Percentiles rank a stretch among this genome's conserved stretches.
These are phyloP conservation scores for Onychostoma macrolepis DNA, from an alignment of 2,113 vertebrate species.

Conservation along the genomic window DNA sequence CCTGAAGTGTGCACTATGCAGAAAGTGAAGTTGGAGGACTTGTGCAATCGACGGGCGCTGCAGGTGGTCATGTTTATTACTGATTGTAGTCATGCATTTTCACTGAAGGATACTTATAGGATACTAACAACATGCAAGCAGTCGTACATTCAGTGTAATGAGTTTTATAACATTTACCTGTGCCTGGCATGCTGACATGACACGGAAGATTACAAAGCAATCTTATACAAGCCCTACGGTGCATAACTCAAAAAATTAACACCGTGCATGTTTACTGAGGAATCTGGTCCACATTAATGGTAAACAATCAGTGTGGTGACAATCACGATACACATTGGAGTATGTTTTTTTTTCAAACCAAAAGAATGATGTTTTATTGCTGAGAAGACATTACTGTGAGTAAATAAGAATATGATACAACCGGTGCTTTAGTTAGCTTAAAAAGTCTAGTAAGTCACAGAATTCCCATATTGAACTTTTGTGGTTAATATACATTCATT, in stretches of 20 bases:
- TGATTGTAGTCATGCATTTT: neutral
- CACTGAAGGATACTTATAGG: neutral
- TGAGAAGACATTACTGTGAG: neutral
- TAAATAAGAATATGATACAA: neutral
- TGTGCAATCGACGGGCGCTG: neutral
- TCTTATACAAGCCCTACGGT: neutral
- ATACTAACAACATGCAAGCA: neutral
- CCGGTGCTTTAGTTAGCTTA: neutral
- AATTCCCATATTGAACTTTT: neutral
- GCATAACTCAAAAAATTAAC: neutral
- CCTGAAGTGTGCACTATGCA: neutral
- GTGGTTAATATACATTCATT: neutral
- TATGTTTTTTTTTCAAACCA: neutral
- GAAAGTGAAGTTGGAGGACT: neutral
- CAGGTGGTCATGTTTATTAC: neutral
- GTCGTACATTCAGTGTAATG: neutral
- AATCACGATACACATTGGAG: neutral
- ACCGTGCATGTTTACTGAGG: neutral
- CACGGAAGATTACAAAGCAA: neutral
- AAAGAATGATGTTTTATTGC: neutral
- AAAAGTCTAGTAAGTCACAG: neutral
- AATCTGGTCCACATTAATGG: constrained; percentile 18
- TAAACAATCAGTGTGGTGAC: neutral
- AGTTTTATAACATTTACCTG: neutral
- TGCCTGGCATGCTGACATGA: neutral